Percentiles rank a stretch among this genome's conserved stretches.
phyloP scores from a whole-genome alignment of 1,140 invertebrate genomes.

The Brachionus paranguensis region DNA sequence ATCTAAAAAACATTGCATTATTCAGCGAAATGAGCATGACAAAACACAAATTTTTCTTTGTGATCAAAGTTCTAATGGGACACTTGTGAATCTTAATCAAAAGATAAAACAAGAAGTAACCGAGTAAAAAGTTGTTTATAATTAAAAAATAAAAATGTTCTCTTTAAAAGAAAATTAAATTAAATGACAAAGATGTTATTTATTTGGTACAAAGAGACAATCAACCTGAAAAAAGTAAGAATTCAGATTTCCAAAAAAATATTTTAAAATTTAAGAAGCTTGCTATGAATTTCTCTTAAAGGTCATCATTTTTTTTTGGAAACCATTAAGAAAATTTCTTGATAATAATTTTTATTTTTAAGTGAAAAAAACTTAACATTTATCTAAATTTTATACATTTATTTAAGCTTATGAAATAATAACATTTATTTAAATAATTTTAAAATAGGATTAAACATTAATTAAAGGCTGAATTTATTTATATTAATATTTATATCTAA shows the following conservation, averaged over 20 bases:
- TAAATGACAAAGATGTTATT: conserved; percentile 52
- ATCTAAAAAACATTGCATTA: conserved; percentile 48
- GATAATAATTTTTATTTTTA: too few relatives aligned
- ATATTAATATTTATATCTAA: too few relatives aligned
- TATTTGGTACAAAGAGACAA: conserved; percentile 51
- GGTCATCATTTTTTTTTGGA: too few relatives aligned
- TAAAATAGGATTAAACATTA: too few relatives aligned
- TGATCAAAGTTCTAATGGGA: conserved; percentile 51
- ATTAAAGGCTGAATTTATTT: too few relatives aligned
- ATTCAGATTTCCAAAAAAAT: not conserved
- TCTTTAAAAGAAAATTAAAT: conserved; percentile 43
- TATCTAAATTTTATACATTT: too few relatives aligned
- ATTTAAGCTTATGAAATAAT: too few relatives aligned
- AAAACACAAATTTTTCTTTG: not conserved
- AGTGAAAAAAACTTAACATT: too few relatives aligned
- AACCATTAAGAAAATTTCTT: too few relatives aligned
- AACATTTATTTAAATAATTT: too few relatives aligned
- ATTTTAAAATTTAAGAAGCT: too few relatives aligned
- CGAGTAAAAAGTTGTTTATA: not conserved
- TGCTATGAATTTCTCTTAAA: too few relatives aligned
- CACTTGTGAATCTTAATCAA: conserved; percentile 46
- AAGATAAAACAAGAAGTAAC: conserved; percentile 43
- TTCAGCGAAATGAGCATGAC: conserved; percentile 45
- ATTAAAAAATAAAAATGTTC: conserved; percentile 19
- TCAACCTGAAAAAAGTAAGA: conserved; percentile 46